These are phyloP conservation scores for Parascotia fuliginaria DNA, from an alignment of 2,888 invertebrate species.

Conservation along the genomic window DNA sequence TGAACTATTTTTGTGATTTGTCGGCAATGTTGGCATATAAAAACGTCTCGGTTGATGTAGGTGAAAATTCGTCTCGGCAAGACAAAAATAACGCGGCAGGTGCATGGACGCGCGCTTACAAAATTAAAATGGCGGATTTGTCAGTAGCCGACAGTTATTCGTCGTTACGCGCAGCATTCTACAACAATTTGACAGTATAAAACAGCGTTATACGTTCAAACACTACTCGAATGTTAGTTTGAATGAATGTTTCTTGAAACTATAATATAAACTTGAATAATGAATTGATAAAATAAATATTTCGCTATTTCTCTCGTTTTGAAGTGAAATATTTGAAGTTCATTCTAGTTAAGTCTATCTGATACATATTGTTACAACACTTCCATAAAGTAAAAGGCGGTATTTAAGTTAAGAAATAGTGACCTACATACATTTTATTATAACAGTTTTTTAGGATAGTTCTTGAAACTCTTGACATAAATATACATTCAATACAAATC, in stretches of 20 bases:
- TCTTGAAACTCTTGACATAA: too few relatives aligned
- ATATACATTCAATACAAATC: background rate
- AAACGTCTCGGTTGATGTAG: conserved; percentile 68
- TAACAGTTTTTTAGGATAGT: too few relatives aligned
- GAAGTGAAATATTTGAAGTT: background rate
- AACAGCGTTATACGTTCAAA: conserved; percentile 56
- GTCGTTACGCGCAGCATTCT: conserved; percentile 62
- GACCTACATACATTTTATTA: too few relatives aligned
- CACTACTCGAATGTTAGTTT: conserved; percentile 53
- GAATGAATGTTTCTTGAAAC: conserved; percentile 56
- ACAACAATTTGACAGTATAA: conserved; percentile 63
- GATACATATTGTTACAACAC: too few relatives aligned
- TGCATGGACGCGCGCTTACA: conserved; percentile 60
- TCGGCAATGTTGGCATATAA: conserved; percentile 74
- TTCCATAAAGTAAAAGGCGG: too few relatives aligned
- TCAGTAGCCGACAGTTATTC: conserved; percentile 66
- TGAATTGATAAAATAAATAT: background rate
- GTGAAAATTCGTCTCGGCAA: conserved; percentile 68
- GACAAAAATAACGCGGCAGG: conserved; percentile 72
- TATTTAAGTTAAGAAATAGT: too few relatives aligned
- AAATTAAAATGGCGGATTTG: conserved; percentile 71
- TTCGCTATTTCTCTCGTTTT: background rate
- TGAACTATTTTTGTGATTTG: conserved; percentile 79
- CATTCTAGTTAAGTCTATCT: background rate
- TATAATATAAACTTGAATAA: background rate